phyloP scores from a whole-genome alignment of 2,888 invertebrate genomes.

The Acheta domesticus region DNA sequence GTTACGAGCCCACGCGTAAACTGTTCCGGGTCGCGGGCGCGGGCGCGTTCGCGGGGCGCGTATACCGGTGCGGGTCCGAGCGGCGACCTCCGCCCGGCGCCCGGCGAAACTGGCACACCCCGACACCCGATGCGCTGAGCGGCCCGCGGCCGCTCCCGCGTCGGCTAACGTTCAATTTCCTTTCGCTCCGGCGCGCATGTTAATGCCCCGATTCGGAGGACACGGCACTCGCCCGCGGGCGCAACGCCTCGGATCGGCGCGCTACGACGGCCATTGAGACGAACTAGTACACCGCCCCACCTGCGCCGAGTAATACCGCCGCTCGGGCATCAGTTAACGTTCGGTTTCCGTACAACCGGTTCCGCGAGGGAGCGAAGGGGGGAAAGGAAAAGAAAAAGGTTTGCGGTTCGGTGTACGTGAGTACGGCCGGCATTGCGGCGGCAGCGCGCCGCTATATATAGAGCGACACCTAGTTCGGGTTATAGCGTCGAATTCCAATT shows the following conservation, averaged over 20 bases:
- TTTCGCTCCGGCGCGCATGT: neutral
- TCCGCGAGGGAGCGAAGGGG: neutral
- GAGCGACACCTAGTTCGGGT: slow-evolving; percentile 9
- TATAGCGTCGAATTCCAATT: neutral
- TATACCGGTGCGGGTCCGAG: neutral
- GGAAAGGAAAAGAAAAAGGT: neutral
- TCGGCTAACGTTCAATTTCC: neutral
- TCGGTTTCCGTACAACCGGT: slow-evolving; percentile 9
- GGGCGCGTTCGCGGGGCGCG: neutral
- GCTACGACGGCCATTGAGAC: neutral
- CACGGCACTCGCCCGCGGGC: neutral
- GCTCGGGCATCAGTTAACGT: slow-evolving; percentile 18
- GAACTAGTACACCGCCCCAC: neutral
- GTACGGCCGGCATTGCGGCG: neutral
- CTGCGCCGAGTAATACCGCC: neutral
- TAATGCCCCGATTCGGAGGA: neutral
- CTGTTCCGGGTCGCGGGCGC: neutral
- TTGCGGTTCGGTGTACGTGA: slow-evolving; percentile 18
- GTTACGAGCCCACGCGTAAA: neutral
- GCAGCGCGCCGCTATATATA: neutral
- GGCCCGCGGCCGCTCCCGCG: neutral
- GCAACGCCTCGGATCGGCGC: neutral
- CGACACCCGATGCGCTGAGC: neutral
- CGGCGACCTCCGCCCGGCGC: neutral
- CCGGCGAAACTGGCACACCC: neutral